Percentiles rank a stretch among this genome's conserved stretches.
Conservation (phyloP, 23 tunicate genomes). For the Halocynthia aurantium region DNA sequence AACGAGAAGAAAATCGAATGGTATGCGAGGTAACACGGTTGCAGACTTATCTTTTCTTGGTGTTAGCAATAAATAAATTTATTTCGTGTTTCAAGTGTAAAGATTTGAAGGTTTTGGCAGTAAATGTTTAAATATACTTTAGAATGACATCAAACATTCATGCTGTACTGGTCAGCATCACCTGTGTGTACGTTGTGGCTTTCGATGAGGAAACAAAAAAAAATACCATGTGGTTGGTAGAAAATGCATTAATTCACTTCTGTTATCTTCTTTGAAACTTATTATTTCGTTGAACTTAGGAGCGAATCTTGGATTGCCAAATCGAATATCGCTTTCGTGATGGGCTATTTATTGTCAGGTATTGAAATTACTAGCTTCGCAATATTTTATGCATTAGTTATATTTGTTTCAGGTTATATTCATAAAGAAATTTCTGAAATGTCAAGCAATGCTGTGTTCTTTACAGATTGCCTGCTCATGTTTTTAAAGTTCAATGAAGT, state of each 20-base stretch:
- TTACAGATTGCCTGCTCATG: slow-evolving; percentile 1
- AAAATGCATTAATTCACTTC: neutral
- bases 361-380: neutral
- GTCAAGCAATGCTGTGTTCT: neutral
- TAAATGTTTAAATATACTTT: neutral
- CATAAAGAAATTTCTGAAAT: neutral
- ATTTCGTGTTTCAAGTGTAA: neutral
- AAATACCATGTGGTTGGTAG: slow-evolving; percentile 30
- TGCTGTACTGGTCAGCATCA: slow-evolving; percentile 30
- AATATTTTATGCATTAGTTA: neutral
- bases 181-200: slow-evolving; percentile 32
- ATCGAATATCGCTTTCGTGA: slow-evolving; percentile 40
- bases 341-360: slow-evolving; percentile 55
- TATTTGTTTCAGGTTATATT: neutral
- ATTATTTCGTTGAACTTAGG: slow-evolving; percentile 12
- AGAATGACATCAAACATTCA: slow-evolving; percentile 44
- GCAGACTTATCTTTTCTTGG: no score
- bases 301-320: slow-evolving; percentile 38
- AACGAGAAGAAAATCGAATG: neutral
- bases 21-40: neutral
- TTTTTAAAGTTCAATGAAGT: slow-evolving; percentile 1
- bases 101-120: neutral
- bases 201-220: slow-evolving; percentile 31
- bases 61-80: neutral
- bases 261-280: neutral